These are phyloP conservation scores for Eumerus sabulonum DNA, from an alignment of 2,888 invertebrate genomes.

Conservation along the genomic window DNA sequence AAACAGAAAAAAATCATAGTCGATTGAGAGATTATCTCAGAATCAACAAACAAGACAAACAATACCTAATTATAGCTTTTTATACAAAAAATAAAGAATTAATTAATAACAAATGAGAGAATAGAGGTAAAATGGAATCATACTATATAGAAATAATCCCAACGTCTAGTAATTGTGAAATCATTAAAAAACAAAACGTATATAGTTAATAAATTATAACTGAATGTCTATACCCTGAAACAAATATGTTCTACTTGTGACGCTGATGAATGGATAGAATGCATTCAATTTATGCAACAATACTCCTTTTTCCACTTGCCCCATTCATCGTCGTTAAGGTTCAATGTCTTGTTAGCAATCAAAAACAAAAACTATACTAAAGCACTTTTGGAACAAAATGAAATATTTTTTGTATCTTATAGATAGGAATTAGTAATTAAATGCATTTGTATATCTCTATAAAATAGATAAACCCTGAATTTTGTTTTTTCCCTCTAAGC, in stretches of 20 bases:
- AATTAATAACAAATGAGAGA: too few species aligned
- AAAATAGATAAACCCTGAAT: too few species aligned
- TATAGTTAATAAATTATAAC: slow-evolving; percentile 56
- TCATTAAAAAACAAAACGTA: slow-evolving; percentile 43
- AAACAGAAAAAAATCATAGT: slow-evolving; percentile 47
- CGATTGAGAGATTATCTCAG: slow-evolving; percentile 9
- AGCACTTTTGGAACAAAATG: slow-evolving; percentile 41
- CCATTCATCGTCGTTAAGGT: slow-evolving; percentile 42
- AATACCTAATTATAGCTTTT: slow-evolving; percentile 59
- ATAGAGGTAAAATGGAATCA: slow-evolving; percentile 21
- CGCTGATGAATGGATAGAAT: slow-evolving; percentile 34
- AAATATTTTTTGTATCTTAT: slow-evolving; percentile 66
- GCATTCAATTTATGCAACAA: neutral
- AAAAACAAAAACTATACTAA: slow-evolving; percentile 3
- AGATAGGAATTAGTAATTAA: slow-evolving; percentile 65
- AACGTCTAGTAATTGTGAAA: slow-evolving; percentile 68
- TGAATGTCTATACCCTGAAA: slow-evolving; percentile 52
- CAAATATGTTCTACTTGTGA: slow-evolving; percentile 6
- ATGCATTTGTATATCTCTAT: slow-evolving; percentile 24
- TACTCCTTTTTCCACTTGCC: neutral
- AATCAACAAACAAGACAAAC: slow-evolving; percentile 1
- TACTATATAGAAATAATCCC: slow-evolving; percentile 68
- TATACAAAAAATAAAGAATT: slow-evolving; percentile 50
- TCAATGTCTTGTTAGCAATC: slow-evolving; percentile 16
- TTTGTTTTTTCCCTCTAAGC: too few species aligned